Evolutionary conservation across 2,888 invertebrate species (phyloP).

Genomic region (Temnothorax rugatulus): DNA sequence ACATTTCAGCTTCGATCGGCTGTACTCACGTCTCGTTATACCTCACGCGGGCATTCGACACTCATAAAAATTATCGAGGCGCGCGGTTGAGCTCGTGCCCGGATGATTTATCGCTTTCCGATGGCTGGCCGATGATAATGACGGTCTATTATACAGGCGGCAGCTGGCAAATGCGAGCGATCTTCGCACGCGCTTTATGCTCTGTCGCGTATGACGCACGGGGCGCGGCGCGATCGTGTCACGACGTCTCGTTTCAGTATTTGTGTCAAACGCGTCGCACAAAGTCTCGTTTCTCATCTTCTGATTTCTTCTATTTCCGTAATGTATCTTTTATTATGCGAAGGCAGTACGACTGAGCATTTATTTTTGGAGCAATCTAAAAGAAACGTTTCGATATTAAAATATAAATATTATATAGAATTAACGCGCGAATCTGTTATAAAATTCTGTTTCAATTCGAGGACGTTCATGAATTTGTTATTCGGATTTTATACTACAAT

Average conservation of each 20-base stretch:
- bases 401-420: neutral
- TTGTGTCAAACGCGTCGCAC: neutral
- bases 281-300: neutral
- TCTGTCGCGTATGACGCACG: slow-evolving; percentile 19
- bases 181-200: slow-evolving; percentile 46
- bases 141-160: slow-evolving; percentile 52
- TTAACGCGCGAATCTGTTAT: neutral
- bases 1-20: slow-evolving; percentile 66
- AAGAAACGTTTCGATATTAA: neutral
- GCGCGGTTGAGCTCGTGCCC: slow-evolving; percentile 43
- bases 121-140: slow-evolving; percentile 54
- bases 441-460: neutral
- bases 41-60: slow-evolving; percentile 47
- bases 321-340: neutral
- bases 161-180: slow-evolving; percentile 48
- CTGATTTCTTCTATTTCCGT: neutral
- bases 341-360: neutral
- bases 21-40: slow-evolving; percentile 59
- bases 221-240: neutral
- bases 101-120: slow-evolving; percentile 54
- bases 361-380: neutral
- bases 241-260: neutral
- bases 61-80: slow-evolving; percentile 65
- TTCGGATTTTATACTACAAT: neutral
- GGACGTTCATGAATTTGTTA: neutral